A percentile compares a stretch with the other conserved stretches of the same genome.
Conservation (phyloP, 2,113 vertebrate species). For the Dinomys branickii region DNA sequence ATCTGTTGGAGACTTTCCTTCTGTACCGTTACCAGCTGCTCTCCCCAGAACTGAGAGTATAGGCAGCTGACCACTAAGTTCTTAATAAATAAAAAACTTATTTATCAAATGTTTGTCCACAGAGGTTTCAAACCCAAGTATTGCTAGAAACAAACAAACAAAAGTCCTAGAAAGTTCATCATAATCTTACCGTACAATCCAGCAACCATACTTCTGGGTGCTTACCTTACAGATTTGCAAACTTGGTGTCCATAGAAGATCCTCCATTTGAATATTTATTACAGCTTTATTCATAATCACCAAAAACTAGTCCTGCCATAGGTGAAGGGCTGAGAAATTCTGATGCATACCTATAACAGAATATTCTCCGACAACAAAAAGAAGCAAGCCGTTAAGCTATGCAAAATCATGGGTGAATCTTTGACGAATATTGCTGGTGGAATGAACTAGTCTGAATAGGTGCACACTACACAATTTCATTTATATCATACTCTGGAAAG, state of each 20-base stretch:
- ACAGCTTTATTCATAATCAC: not conserved
- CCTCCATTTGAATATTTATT: not conserved
- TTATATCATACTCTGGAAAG: not conserved
- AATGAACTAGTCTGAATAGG: not conserved
- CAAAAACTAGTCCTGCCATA: not conserved
- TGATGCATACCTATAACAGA: no score
- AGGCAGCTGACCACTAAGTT: not conserved
- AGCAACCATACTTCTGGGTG: accelerated
- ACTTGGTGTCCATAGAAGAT: not conserved
- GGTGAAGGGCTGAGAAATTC: not conserved
- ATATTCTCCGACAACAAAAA: not conserved
- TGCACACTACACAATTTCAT: not conserved
- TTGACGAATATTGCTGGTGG: no score
- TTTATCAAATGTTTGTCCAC: not conserved
- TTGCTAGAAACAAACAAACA: not conserved
- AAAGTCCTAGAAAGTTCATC: not conserved
- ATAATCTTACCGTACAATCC: not conserved
- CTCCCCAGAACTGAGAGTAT: not conserved
- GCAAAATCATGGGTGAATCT: accelerated
- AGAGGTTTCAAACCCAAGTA: not conserved
- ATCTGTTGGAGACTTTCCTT: not conserved
- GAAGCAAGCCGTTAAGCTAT: not conserved
- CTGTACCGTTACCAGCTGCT: not conserved
- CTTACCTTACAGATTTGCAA: not conserved
- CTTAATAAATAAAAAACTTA: not conserved